A percentile compares a stretch with the other conserved stretches of the same genome.
phyloP scores from a whole-genome alignment of 2,888 invertebrate genomes.

The Tenthredo distinguenda region DNA sequence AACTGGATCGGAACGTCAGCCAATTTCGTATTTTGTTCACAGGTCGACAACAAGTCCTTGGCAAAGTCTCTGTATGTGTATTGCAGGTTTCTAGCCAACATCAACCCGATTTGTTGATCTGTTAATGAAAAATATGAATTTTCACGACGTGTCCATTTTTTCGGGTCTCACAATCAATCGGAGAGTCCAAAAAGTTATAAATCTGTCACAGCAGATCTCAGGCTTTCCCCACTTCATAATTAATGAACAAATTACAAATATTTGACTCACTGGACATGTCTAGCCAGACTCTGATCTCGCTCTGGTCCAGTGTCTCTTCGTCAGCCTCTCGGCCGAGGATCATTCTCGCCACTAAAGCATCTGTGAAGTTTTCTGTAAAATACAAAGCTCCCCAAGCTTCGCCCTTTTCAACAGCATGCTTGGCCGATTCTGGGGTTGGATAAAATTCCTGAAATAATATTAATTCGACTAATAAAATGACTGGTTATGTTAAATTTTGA shows the following conservation, averaged over 20 bases:
- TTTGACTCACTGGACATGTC: constrained; percentile 90
- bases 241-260: not conserved
- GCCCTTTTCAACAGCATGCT: constrained; percentile 87
- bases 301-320: constrained; percentile 91
- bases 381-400: constrained; percentile 94
- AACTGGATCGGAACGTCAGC: constrained; percentile 95
- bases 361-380: constrained; percentile 94
- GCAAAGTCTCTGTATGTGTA: constrained; percentile 93
- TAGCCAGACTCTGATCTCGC: constrained; percentile 93
- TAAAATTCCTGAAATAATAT: constrained; percentile 80
- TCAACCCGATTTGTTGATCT: constrained; percentile 96
- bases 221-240: not conserved
- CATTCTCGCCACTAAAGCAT: constrained; percentile 90
- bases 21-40: constrained; percentile 90
- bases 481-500: not conserved
- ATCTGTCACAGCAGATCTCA: not conserved
- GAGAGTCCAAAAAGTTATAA: not conserved
- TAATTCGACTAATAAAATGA: not conserved
- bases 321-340: constrained; percentile 90
- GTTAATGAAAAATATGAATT: constrained; percentile 58
- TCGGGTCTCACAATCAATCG: not conserved
- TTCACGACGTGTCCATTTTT: not conserved
- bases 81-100: constrained; percentile 92
- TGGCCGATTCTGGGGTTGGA: constrained; percentile 83
- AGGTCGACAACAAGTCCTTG: constrained; percentile 84